Base-by-base conservation (phyloP, 2,113 vertebrate genomes). In the Xiphophorus maculatus region DNA sequence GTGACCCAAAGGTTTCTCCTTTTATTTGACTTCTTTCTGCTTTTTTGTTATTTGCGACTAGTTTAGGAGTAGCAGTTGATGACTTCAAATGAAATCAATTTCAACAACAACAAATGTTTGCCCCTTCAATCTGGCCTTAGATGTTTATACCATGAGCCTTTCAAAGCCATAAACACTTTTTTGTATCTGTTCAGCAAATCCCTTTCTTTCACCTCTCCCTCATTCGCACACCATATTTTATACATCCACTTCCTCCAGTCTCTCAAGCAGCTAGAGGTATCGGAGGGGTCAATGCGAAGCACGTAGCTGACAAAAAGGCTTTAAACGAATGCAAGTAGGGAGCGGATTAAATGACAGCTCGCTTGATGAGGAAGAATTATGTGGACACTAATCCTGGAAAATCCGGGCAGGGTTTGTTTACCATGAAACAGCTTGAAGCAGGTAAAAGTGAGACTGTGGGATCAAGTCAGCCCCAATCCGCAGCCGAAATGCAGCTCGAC, bases 41-140 rank as follows among this genome's bases (percentile, higher is more conserved):
- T 65, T 66, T n/a, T 74, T 82, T 83, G 80, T 90, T 84, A 86
- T 80, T 77, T 62, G 40, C 77, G 74, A 71, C 85, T 83, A 80
- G 72, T 69, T 63, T 67, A 48, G 66, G 73, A 70, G 68, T 33
- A 2, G 60, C 35, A 10, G 44, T 69, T 91, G 86, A 92, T 84
- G 87, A 90, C 69, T 71, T 88, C 74, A 85, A 91, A 93, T 88
- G 7, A 92, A 92, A 93, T 93, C 77, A 79, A 91, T 91, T 88
- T 81, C 3, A 29, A 82, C 69, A 78, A 91, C 89, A 74, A 17
- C 8, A 37, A 74, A 88, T 75, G 71, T 80, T 80, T 73, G 63
- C 84, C 82, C 73, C 75, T 77, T 51, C 69, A 73, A 82, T 90
- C 65, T 48, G 68, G 33, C 73, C 30, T 25, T 44, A 51, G 82